These are phyloP conservation scores for Lonchura striata DNA, from an alignment of 2,113 vertebrate species.

Conservation along the genomic window DNA sequence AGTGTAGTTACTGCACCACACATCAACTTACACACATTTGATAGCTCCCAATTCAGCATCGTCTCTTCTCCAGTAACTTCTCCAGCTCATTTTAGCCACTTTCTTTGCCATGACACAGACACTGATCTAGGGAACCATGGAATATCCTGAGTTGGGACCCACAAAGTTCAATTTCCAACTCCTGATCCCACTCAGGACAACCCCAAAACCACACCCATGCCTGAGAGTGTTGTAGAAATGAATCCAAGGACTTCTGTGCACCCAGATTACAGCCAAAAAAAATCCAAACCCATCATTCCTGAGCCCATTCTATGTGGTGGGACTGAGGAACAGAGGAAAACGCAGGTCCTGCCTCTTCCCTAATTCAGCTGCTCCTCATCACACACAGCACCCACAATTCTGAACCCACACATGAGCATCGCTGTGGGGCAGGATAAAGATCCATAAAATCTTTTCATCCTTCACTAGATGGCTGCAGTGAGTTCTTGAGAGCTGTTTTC, in stretches of 20 bases:
- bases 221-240: fast-evolving
- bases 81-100: background rate
- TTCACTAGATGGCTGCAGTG: background rate
- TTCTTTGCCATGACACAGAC: fast-evolving
- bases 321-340: background rate
- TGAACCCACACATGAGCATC: fast-evolving
- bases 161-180: background rate
- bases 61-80: background rate
- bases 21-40: fast-evolving
- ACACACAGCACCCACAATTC: fast-evolving
- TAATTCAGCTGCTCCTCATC: too few species aligned
- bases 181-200: background rate
- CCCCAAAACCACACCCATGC: background rate
- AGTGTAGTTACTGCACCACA: too few species aligned
- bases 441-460: background rate
- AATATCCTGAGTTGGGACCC: background rate
- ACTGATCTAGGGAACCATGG: background rate
- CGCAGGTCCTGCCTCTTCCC: background rate
- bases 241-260: background rate
- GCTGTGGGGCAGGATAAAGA: fast-evolving
- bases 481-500: background rate
- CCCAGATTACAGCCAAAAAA: background rate
- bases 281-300: background rate
- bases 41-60: fast-evolving
- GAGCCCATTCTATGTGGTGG: too few species aligned